phyloP scores from a whole-genome alignment of 1,140 invertebrate genomes.

The Papilio polyxenes region DNA sequence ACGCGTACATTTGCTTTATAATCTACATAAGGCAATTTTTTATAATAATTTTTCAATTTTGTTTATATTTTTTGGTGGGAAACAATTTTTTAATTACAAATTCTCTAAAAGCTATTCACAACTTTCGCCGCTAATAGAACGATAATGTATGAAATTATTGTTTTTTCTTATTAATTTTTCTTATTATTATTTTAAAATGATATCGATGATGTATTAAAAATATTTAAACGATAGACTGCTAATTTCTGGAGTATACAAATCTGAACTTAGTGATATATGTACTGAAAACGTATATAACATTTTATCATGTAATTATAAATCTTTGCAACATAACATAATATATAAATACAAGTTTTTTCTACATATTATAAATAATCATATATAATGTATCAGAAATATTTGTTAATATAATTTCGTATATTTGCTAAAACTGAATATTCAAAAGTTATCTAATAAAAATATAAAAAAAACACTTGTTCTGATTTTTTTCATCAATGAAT shows the following conservation, averaged over 20 bases:
- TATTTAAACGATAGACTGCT: constrained; percentile 6
- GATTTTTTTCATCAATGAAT: not conserved
- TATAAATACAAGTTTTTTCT: not conserved
- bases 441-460: constrained; percentile 17
- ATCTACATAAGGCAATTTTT: not conserved
- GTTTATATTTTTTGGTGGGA: not conserved
- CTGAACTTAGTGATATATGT: not conserved
- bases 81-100: not conserved
- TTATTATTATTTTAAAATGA: not conserved
- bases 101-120: not conserved
- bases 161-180: not conserved
- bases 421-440: constrained; percentile 22
- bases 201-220: not conserved
- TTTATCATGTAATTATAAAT: not conserved
- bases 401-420: constrained; percentile 5
- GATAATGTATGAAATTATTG: not conserved
- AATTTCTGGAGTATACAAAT: not conserved
- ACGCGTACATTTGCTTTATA: too few species aligned
- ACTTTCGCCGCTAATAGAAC: not conserved
- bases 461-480: not conserved
- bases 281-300: not conserved
- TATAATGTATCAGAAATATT: not conserved
- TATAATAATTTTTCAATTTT: too few species aligned
- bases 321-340: not conserved
- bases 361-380: not conserved